Evolutionary conservation across 1,140 invertebrate species (phyloP), one percentile per base, ranked within the genome.

Genomic region (Pseudomyrmex concolor): DNA sequence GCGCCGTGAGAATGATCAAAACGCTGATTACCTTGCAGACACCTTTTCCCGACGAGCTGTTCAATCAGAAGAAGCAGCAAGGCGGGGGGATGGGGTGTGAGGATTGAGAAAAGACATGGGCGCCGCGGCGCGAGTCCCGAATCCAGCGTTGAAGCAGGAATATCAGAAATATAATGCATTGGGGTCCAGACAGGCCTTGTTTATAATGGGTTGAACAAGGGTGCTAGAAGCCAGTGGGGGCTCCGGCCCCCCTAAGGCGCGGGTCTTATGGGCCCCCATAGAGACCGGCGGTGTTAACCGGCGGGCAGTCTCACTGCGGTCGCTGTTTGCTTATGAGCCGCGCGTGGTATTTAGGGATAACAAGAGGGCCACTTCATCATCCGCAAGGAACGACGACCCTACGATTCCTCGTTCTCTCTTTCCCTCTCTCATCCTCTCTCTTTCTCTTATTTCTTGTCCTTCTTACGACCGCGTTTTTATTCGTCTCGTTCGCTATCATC

Each of bases 151-250:
- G 87, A 81, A 77, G 68, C 87, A 78, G 77, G 84, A 84, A 89
- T 89, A 86, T 86, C 81, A 82, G 87, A 86, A 34, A 92, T 93
- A 93, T 93, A 93, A 93, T 92, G 83, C 91, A 92, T 93, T 90
- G 88, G 89, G 89, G 89, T 91, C 89, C 85, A 88, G 91, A 91
- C 89, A 89, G 90, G 91, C 89, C 92, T 93, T 94, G 92, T 94
- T 94, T 93, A 93, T 94, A 94, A 93, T 93, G 90, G 92, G 91
- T 91, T 92, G 92, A 94, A 94, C 93, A 94, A 94, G 93, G 93
- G 93, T 93, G 93, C 92, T 93, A 94, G 92, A 93, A 92, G 91
- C 87, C 93, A 94, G 93, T 93, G 92, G 92, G 93, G 91, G 92
- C 86, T 89, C 90, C 13, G 84, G 91, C 85, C 92, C 93, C 92